Conservation (phyloP, 2,113 vertebrate species). For the Gyps fulvus region DNA sequence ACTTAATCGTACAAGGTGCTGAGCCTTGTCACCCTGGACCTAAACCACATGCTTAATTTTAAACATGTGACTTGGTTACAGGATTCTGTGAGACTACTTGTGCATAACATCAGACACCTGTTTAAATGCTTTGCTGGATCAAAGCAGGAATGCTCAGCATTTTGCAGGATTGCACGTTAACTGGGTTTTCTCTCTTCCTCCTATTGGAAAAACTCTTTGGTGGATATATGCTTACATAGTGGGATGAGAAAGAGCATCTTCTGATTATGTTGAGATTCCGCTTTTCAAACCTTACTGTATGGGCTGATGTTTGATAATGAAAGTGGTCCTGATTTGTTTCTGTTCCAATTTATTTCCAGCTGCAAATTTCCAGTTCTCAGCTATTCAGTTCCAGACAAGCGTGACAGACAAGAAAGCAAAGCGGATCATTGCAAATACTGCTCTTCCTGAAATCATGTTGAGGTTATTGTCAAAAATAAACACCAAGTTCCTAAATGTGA, state of each 20-base stretch:
- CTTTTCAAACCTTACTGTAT: background rate
- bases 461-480: slow-evolving; percentile 2
- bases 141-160: slow-evolving; percentile 20
- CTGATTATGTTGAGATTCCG: background rate
- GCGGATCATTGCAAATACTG: background rate
- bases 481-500: background rate
- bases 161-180: background rate
- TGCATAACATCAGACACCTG: slow-evolving; percentile 43
- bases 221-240: background rate
- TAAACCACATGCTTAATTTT: slow-evolving; percentile 43
- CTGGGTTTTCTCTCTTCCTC: background rate
- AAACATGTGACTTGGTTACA: slow-evolving; percentile 30
- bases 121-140: slow-evolving; percentile 34
- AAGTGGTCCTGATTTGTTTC: background rate
- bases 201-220: background rate
- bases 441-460: background rate
- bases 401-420: background rate
- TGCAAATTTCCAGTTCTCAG: background rate
- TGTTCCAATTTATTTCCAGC: background rate
- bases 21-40: slow-evolving; percentile 50
- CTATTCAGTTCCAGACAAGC: background rate
- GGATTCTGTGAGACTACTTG: slow-evolving; percentile 39
- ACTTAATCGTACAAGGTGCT: slow-evolving; percentile 58
- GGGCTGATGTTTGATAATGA: background rate
- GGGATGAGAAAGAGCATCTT: background rate